Evolutionary conservation across 2,113 vertebrate species (phyloP), one percentile per base, ranked within the genome.

Genomic region (Morone saxatilis): DNA sequence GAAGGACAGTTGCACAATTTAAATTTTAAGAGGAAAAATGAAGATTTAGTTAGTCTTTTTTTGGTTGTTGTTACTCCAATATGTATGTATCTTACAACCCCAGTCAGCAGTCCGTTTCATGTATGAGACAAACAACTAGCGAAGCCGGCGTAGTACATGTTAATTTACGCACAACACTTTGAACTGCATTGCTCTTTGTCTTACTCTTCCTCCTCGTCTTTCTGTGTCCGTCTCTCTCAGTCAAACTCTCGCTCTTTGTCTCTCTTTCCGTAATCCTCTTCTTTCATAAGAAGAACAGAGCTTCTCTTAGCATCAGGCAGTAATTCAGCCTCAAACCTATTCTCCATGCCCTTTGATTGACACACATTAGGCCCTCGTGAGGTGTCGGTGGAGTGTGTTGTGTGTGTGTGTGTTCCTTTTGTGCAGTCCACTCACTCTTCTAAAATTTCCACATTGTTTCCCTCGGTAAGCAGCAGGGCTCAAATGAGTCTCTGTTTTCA

Each of bases 401-500:
- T 86, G 87, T 94, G 88, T 93, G 86, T 88, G 91, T 92, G 87
- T 84, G 86, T 92, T 87, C 84, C 81, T 74, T 92, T 92, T 93
- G 91, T 93, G 86, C 47, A 43, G 75, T 84, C 85, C 76, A 59
- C 87, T 92, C 88, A 63, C 81, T 91, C 92, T 89, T 95, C 93
- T 95, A 93, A 94, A 91, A 92, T 92, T 92, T 95, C 94, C 88
- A 92, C 89, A 93, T 94, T 94, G 93, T 94, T 92, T 92, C 81
- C 71, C 65, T 70, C 31, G 20, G 80, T 90, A 76, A 76, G 86
- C 82, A 87, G 80, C 72, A 22, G 70, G 72, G 74, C 78, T 93
- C 82, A 88, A 93, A 91, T 86, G 73, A 89, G 85, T 78, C 80
- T 90, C 84, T 91, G 84, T 92, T 93, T 91, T 86, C 66, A 0